Evolutionary conservation across 2,888 invertebrate species (phyloP).

Genomic region (Lissocephala sabroskyi): DNA sequence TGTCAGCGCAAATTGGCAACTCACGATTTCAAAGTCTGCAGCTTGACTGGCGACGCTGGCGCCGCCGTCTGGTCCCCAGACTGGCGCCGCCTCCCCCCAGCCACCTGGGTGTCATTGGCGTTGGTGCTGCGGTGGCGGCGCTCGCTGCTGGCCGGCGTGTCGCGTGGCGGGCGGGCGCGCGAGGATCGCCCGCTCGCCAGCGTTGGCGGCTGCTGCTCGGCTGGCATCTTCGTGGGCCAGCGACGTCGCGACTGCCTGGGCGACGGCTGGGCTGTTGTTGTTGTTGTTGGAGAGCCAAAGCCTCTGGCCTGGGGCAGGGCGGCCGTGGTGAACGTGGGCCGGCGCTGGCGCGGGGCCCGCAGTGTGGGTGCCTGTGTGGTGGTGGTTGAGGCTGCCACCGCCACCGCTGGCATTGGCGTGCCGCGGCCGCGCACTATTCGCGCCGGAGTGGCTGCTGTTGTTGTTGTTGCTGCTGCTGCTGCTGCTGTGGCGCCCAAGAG

Average conservation of each 20-base stretch:
- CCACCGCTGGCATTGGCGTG: constrained; percentile 46
- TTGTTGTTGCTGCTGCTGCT: constrained; percentile 19
- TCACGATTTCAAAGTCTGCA: constrained; percentile 67
- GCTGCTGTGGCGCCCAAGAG: constrained; percentile 28
- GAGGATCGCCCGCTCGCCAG: constrained; percentile 14
- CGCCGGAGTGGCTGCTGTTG: constrained; percentile 3
- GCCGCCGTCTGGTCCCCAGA: constrained; percentile 6
- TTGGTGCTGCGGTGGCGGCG: constrained; percentile 13
- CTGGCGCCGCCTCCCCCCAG: constrained; percentile 9
- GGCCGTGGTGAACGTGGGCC: constrained; percentile 47
- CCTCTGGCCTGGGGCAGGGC: constrained; percentile 36
- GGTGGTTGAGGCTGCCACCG: constrained; percentile 61
- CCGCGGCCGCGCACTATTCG: constrained; percentile 25
- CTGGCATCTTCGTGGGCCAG: constrained; percentile 7
- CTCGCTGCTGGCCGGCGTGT: constrained; percentile 46
- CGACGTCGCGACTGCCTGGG: constrained; percentile 25
- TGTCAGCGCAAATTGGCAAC: no score
- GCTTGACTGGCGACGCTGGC: constrained; percentile 1
- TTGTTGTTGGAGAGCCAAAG: constrained; percentile 21
- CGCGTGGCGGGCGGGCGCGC: constrained; percentile 45
- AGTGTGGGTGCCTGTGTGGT: constrained; percentile 70
- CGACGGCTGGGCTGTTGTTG: constrained; percentile 4
- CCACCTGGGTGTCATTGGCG: no score
- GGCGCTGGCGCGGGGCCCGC: constrained; percentile 70
- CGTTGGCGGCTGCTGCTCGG: background rate